phyloP scores from a whole-genome alignment of 2,888 invertebrate species.

The Drosophila flavopinicola region DNA sequence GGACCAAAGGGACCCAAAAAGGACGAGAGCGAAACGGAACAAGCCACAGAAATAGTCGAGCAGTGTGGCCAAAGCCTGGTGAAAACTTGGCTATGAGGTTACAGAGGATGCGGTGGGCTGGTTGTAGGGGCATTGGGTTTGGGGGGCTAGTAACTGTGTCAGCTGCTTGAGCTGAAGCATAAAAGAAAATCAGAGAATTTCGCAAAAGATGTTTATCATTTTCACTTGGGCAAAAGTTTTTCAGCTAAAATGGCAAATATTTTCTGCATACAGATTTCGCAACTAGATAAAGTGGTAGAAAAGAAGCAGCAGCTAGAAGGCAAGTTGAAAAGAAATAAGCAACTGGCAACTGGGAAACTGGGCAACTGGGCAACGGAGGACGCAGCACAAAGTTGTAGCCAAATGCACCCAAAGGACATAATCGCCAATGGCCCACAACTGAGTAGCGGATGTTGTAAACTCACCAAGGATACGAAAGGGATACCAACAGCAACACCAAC shows the following conservation, averaged over 20 bases:
- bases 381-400: constrained; percentile 41
- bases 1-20: constrained; percentile 36
- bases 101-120: neutral
- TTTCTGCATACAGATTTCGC: constrained; percentile 79
- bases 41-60: constrained; percentile 58
- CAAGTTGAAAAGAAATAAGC: constrained; percentile 37
- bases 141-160: constrained; percentile 44
- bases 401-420: constrained; percentile 78
- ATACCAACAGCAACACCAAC: constrained; percentile 15
- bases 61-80: constrained; percentile 36
- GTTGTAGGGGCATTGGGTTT: neutral
- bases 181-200: constrained; percentile 72
- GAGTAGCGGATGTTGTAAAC: constrained; percentile 68
- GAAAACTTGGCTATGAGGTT: neutral
- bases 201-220: constrained; percentile 81
- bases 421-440: constrained; percentile 75
- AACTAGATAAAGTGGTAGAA: constrained; percentile 68
- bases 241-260: constrained; percentile 59
- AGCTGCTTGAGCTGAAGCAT: constrained; percentile 54
- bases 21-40: constrained; percentile 28
- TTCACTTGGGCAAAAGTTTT: constrained; percentile 75
- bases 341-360: constrained; percentile 34
- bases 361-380: constrained; percentile 5
- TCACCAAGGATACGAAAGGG: constrained; percentile 27
- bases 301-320: constrained; percentile 16